A percentile compares a stretch with the other conserved stretches of the same genome.
Conservation (phyloP, 2,113 vertebrate species). For the Falcunculus frontatus region DNA sequence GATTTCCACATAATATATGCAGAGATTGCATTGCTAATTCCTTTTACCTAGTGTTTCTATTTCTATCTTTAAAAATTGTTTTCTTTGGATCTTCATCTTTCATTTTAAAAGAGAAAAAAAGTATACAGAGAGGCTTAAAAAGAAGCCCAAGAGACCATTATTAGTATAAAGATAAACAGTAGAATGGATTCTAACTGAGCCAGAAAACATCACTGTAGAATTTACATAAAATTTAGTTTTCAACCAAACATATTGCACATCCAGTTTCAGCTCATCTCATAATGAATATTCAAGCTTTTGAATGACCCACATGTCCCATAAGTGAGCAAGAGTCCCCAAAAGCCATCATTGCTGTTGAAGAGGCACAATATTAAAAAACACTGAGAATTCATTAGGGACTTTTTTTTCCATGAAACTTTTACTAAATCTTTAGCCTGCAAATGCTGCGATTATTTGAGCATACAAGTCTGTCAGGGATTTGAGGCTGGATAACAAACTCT, state of each 20-base stretch:
- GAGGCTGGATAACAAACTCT: neutral
- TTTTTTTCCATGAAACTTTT: neutral
- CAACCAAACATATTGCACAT: conserved; percentile 37
- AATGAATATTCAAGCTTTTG: conserved; percentile 41
- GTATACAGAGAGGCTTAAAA: conserved; percentile 30
- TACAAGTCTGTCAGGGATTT: conserved; percentile 10
- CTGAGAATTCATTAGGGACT: conserved; percentile 23
- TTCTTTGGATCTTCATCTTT: conserved; percentile 44
- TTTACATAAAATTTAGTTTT: conserved; percentile 64
- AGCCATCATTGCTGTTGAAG: neutral
- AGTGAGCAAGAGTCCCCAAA: conserved; percentile 36
- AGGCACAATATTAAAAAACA: conserved; percentile 41
- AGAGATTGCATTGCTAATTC: conserved; percentile 49
- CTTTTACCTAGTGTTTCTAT: conserved; percentile 47
- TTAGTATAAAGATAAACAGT: conserved; percentile 59
- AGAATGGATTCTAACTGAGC: conserved; percentile 49
- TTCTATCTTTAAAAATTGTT: conserved; percentile 48
- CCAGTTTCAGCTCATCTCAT: conserved; percentile 54
- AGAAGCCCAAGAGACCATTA: conserved; percentile 53
- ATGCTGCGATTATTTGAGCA: neutral
- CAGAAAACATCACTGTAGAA: conserved; percentile 56
- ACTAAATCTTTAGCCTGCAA: conserved; percentile 19
- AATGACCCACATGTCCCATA: conserved; percentile 54
- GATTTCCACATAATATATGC: conserved; percentile 40
- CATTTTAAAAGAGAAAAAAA: conserved; percentile 32